These are phyloP conservation scores for Rhynchomys soricoides DNA, from an alignment of 2,113 vertebrate species.

Conservation along the genomic window DNA sequence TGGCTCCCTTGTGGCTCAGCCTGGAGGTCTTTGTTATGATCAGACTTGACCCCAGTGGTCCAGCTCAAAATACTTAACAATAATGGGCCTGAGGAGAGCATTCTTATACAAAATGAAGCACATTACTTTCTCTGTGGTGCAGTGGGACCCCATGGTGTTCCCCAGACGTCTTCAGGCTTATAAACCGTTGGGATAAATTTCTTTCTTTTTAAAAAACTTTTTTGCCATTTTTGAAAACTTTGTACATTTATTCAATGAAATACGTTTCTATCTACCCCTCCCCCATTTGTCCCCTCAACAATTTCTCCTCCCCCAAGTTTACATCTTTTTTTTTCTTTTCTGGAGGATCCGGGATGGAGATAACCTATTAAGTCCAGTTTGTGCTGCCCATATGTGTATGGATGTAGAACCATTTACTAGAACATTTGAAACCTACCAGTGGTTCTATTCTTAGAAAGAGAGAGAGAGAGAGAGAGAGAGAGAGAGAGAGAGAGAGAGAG, in stretches of 20 bases:
- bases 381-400: background rate
- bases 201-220: background rate
- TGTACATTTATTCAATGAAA: background rate
- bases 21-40: background rate
- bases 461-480: too few species aligned
- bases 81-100: background rate
- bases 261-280: background rate
- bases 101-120: background rate
- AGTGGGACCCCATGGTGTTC: rapidly evolving
- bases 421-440: background rate
- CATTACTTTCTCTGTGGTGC: background rate
- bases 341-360: background rate
- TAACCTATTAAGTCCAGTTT: background rate
- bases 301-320: too few species aligned
- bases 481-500: too few species aligned
- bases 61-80: background rate
- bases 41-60: background rate
- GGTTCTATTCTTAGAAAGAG: background rate
- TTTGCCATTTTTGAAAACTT: background rate
- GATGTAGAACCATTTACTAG: background rate
- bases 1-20: background rate
- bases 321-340: background rate
- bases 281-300: background rate
- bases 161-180: background rate
- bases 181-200: background rate